Conservation (phyloP, 2,797 vertebrate genomes). For the Pteronotus mesoamericanus region DNA sequence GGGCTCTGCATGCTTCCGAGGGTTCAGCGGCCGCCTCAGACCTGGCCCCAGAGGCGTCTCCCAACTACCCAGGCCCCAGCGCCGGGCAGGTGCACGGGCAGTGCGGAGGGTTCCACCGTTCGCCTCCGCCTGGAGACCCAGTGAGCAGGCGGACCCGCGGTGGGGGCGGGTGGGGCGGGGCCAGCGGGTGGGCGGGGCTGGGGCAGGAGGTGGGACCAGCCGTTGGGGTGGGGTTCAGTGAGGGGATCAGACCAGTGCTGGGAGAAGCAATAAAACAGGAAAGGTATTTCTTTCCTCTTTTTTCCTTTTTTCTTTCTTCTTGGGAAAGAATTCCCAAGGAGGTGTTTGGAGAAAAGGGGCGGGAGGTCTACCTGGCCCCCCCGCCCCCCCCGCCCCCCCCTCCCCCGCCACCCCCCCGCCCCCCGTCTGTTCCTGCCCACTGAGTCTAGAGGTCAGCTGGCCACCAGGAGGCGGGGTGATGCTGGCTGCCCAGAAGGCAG, state of each 20-base stretch:
- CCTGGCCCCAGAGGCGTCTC: not conserved
- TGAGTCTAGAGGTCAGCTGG: not conserved
- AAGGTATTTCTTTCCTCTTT: too few relatives aligned
- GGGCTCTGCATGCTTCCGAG: not conserved
- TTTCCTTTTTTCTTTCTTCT: too few relatives aligned
- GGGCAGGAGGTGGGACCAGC: not conserved
- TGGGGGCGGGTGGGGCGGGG: too few relatives aligned
- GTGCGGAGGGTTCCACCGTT: fast-evolving
- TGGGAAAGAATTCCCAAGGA: fast-evolving
- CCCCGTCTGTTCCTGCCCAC: too few relatives aligned
- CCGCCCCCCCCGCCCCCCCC: too few relatives aligned
- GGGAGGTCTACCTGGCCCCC: fast-evolving
- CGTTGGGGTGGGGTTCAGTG: not conserved
- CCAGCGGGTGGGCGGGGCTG: not conserved
- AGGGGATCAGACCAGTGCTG: not conserved
- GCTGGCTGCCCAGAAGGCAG: not conserved
- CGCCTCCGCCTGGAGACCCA: not conserved
- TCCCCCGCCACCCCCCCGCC: too few relatives aligned
- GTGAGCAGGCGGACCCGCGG: too few relatives aligned
- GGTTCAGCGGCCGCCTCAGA: not conserved
- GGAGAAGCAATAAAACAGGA: too few relatives aligned
- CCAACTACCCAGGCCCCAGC: not conserved
- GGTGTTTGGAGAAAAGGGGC: fast-evolving
- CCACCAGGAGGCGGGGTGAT: fast-evolving
- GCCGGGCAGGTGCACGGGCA: fast-evolving